phyloP scores from a whole-genome alignment of 2,113 vertebrate species.

The Hydropotes inermis region DNA sequence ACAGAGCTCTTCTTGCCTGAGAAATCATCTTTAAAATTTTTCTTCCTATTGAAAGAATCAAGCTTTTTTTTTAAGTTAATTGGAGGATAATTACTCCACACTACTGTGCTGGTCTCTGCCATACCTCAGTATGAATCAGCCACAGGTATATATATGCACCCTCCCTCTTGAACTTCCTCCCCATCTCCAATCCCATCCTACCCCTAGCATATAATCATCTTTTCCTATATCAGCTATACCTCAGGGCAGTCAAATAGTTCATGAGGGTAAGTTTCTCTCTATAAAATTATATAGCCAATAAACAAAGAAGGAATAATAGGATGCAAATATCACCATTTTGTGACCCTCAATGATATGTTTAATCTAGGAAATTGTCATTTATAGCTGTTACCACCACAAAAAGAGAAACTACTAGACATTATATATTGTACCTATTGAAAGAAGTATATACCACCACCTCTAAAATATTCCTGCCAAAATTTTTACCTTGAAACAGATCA shows the following conservation, averaged over 20 bases:
- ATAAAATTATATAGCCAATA: not conserved
- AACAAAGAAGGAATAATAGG: not conserved
- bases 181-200: not conserved
- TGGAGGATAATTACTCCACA: not conserved
- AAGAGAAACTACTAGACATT: not conserved
- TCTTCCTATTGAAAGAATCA: not conserved
- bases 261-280: not conserved
- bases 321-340: not conserved
- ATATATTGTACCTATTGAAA: not conserved
- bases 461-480: not conserved
- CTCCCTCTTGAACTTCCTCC: not conserved
- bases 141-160: not conserved
- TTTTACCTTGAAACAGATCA: not conserved
- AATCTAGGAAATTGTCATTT: not conserved
- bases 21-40: not conserved
- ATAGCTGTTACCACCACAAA: not conserved
- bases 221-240: not conserved
- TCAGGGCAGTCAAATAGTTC: not conserved
- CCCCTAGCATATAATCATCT: not conserved
- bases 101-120: accelerated
- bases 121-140: not conserved
- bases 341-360: not conserved
- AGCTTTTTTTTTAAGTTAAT: not conserved
- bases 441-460: not conserved
- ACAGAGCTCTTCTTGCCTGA: not conserved